Conservation (phyloP, 2,797 vertebrate species). For the Phyllotis vaccarum region DNA sequence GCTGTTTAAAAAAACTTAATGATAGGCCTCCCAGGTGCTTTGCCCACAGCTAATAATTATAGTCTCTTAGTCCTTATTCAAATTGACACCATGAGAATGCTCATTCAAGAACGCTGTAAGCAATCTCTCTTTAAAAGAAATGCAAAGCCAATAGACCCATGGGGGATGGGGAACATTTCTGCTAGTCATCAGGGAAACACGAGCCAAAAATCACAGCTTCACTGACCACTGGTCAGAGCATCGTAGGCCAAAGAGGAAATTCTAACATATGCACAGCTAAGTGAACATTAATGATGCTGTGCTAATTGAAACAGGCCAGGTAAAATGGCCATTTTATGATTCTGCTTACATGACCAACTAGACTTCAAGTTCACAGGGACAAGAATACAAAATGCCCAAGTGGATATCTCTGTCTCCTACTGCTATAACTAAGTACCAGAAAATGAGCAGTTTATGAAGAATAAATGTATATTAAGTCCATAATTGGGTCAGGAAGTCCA, state of each 20-base stretch:
- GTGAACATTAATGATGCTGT: neutral
- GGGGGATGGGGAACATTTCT: neutral
- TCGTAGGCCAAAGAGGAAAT: neutral
- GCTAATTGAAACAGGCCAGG: neutral
- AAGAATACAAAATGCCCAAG: neutral
- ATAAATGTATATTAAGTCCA: neutral
- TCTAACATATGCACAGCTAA: neutral
- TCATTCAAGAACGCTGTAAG: neutral
- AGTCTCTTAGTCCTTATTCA: neutral
- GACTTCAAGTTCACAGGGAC: neutral
- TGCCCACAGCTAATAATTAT: neutral
- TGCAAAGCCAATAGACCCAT: neutral
- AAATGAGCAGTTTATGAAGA: neutral
- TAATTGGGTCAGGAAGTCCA: neutral
- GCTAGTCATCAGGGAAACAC: neutral
- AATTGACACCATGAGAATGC: neutral
- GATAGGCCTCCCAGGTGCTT: neutral
- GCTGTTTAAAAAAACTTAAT: slow-evolving; percentile 5
- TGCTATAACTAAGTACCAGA: neutral
- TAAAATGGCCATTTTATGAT: neutral
- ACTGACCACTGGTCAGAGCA: neutral
- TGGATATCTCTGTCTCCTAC: neutral
- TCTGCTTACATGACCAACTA: neutral
- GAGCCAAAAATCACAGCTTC: neutral
- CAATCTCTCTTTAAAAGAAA: slow-evolving; percentile 43